Evolutionary conservation across 2,888 invertebrate species (phyloP), one percentile per base, ranked within the genome.

Genomic region (Atherix ibis): DNA sequence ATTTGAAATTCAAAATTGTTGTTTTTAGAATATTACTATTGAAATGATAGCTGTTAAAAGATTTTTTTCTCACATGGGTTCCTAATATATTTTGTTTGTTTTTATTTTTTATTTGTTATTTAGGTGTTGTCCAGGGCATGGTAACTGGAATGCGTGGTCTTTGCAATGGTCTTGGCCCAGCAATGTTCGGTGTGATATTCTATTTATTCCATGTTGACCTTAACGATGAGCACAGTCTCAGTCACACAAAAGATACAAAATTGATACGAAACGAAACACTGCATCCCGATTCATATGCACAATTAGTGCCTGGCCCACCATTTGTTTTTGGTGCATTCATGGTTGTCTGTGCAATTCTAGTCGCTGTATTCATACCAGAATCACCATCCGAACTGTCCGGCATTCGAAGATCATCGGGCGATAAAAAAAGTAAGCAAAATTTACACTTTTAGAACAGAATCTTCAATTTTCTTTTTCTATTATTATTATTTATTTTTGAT

Each of bases 171-270:
- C 71, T 98, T 32, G 98, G 98, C 0, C 98, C 98, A 1, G 98
- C 98, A 27, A 82, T 98, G 72, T 98, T 91, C 58, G 98, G 98
- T 13, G 78, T 97, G 46, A 88, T 98, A 50, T 98, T 98, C 67
- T 98, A 94, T 66, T 68, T 97, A 52, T 99, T 97, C 65, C 88
- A 97, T 61, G 97, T 99, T 44, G 91, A 98, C 66, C 68, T 98
- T 52, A 91, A 89, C 56, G 84, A 81, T 47, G 77, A 80, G 38
- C 68, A 69, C 45, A 50, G 46, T 28, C 31, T 40, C 19, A 34
- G 29, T 46, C 38, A 40, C 37, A 18, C 37, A 26, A 18, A 38
- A 50, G 33, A 46, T 46, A 66, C 69, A 50, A 41, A 55, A 53
- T 42, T 56, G 53, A 31, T 32, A 37, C 43, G 40, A 12, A 48